Percentiles rank a stretch among this genome's conserved stretches.
phyloP scores from a whole-genome alignment of 2,113 vertebrate genomes.

The Vidua macroura region DNA sequence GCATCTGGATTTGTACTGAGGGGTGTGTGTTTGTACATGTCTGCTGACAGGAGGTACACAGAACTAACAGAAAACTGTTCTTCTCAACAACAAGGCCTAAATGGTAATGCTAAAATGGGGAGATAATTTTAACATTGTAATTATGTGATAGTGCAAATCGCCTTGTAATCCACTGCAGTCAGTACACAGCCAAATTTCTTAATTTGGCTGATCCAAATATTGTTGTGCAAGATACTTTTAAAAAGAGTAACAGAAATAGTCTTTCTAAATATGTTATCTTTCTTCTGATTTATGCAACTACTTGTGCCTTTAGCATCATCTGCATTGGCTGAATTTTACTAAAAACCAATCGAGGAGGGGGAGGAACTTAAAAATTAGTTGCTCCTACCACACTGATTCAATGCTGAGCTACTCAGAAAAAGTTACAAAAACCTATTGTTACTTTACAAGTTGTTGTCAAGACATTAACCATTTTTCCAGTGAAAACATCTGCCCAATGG shows the following conservation, averaged over 20 bases:
- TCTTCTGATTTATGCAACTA: not conserved
- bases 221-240: not conserved
- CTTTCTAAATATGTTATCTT: not conserved
- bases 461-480: not conserved
- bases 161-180: not conserved
- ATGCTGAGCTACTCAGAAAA: not conserved
- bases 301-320: not conserved
- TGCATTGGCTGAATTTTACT: not conserved
- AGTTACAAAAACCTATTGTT: not conserved
- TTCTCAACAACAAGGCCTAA: not conserved
- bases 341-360: not conserved
- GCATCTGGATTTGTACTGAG: not conserved
- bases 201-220: not conserved
- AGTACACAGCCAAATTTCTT: not conserved
- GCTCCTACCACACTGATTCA: not conserved
- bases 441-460: not conserved
- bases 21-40: rapidly evolving
- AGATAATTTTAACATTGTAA: not conserved
- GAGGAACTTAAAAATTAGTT: not conserved
- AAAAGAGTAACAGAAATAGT: not conserved
- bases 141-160: not conserved
- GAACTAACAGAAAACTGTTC: not conserved
- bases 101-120: not conserved
- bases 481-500: not conserved
- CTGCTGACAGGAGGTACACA: not conserved